phyloP scores from a whole-genome alignment of 2,113 vertebrate species.

The Felis catus region DNA sequence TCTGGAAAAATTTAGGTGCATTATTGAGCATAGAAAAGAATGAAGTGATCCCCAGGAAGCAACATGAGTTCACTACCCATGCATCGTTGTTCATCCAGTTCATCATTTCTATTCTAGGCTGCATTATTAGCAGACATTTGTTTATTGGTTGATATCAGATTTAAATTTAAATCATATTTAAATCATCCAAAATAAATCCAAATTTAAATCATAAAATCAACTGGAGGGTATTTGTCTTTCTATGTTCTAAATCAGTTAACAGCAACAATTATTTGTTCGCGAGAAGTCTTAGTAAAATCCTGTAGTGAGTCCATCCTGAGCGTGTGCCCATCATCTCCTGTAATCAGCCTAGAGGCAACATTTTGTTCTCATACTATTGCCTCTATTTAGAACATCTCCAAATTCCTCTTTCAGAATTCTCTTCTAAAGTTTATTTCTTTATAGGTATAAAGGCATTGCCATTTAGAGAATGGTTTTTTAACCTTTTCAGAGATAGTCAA shows the following conservation, averaged over 20 bases:
- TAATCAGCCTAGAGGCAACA: background rate
- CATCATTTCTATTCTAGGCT: background rate
- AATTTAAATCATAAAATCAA: conserved; percentile 24
- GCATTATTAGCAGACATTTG: background rate
- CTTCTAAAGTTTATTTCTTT: background rate
- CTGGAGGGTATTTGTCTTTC: background rate
- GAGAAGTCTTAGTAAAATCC: background rate
- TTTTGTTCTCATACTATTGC: background rate
- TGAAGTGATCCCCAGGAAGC: background rate
- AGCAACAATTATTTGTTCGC: background rate
- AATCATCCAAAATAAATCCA: background rate
- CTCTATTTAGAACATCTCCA: background rate
- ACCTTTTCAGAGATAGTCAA: background rate
- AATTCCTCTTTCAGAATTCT: background rate
- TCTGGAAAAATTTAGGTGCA: background rate
- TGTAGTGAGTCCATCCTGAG: background rate
- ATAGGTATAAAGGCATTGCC: background rate
- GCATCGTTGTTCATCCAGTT: background rate
- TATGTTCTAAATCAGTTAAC: background rate
- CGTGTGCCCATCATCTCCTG: background rate
- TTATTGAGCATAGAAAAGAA: background rate
- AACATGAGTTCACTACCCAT: background rate
- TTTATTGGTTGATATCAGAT: background rate
- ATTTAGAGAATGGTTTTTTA: background rate
- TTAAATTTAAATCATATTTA: conserved; percentile 16